These are phyloP conservation scores for Dromaius novaehollandiae DNA, from an alignment of 2,113 vertebrate species.

Conservation along the genomic window DNA sequence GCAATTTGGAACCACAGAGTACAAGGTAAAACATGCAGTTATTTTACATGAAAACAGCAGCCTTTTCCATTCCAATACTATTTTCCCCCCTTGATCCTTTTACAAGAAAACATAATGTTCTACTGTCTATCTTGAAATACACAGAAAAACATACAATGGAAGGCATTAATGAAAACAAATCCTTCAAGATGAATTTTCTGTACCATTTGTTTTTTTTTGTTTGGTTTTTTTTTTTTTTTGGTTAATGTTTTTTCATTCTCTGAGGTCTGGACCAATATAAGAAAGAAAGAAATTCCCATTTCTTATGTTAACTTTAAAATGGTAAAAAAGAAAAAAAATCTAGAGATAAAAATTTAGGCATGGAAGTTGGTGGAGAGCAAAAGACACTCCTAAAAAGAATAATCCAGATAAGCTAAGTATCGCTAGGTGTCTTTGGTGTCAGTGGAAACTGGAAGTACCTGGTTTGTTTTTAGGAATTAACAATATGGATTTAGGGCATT, in stretches of 20 bases:
- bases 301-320: background rate
- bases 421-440: background rate
- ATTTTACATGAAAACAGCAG: slow-evolving; percentile 61
- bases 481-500: background rate
- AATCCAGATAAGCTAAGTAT: background rate
- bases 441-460: background rate
- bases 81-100: background rate
- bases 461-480: background rate
- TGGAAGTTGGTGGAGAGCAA: background rate
- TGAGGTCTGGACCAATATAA: background rate
- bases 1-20: slow-evolving; percentile 68
- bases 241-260: background rate
- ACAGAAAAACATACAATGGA: background rate
- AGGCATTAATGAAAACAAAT: background rate
- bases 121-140: slow-evolving; percentile 10
- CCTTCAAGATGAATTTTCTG: background rate
- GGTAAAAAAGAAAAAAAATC: background rate
- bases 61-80: slow-evolving; percentile 27
- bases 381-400: background rate
- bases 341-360: background rate
- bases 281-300: background rate
- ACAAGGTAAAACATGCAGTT: slow-evolving; percentile 64
- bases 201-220: background rate
- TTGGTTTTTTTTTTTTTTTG: slow-evolving; percentile 17
- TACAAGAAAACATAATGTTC: background rate